These are phyloP conservation scores for Enoplosus armatus DNA, from an alignment of 2,797 vertebrate species.

Conservation along the genomic window DNA sequence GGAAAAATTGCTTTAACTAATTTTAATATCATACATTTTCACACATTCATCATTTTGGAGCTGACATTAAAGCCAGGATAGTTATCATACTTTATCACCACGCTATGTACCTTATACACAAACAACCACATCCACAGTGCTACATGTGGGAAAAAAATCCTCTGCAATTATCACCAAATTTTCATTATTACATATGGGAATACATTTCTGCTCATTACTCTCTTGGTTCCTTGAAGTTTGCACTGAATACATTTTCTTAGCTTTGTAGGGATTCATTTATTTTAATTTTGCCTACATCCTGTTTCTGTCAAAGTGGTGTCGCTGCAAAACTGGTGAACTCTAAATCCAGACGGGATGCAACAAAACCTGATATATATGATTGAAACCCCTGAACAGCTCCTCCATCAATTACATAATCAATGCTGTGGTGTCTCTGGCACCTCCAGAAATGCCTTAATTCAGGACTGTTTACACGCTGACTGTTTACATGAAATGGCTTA, in stretches of 20 bases:
- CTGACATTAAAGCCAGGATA: slow-evolving; percentile 34
- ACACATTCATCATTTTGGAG: slow-evolving; percentile 47
- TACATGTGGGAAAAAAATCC: not conserved
- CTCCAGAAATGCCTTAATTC: slow-evolving; percentile 53
- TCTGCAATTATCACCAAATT: slow-evolving; percentile 37
- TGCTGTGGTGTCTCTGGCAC: slow-evolving; percentile 41
- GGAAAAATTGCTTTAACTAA: slow-evolving; percentile 22
- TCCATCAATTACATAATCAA: slow-evolving; percentile 40
- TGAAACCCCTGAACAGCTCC: slow-evolving; percentile 19
- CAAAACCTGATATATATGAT: slow-evolving; percentile 34
- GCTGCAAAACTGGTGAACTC: slow-evolving; percentile 34
- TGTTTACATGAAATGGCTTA: slow-evolving; percentile 68
- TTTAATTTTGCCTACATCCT: slow-evolving; percentile 8
- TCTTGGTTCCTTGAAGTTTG: slow-evolving; percentile 31
- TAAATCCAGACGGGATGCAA: slow-evolving; percentile 46
- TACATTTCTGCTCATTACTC: slow-evolving; percentile 48
- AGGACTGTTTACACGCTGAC: slow-evolving; percentile 53
- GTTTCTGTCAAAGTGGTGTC: not conserved
- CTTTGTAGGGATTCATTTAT: slow-evolving; percentile 31
- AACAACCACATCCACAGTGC: slow-evolving; percentile 34
- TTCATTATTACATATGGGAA: slow-evolving; percentile 40
- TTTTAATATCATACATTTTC: slow-evolving; percentile 42
- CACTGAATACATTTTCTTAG: slow-evolving; percentile 21
- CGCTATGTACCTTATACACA: slow-evolving; percentile 21
- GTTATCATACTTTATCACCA: slow-evolving; percentile 34